phyloP scores from a whole-genome alignment of 2,888 invertebrate genomes.

The Geotrupes spiniger region DNA sequence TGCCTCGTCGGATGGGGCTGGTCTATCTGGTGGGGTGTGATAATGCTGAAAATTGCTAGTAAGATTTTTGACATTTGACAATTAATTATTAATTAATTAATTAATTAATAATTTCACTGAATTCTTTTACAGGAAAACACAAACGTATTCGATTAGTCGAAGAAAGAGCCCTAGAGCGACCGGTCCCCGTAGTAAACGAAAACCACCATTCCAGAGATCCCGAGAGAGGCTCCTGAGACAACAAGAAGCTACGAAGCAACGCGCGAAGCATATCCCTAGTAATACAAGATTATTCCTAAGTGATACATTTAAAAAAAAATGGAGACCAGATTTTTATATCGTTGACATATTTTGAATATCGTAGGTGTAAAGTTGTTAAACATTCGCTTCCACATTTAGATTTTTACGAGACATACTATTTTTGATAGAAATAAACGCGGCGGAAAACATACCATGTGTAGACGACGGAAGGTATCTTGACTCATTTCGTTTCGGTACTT shows the following conservation, averaged over 20 bases:
- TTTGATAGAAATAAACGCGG: slow-evolving; percentile 19
- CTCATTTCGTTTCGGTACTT: slow-evolving; percentile 2
- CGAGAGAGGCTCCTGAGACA: slow-evolving; percentile 47
- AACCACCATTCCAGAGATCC: slow-evolving; percentile 49
- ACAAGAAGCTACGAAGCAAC: slow-evolving; percentile 2
- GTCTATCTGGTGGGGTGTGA: slow-evolving; percentile 97
- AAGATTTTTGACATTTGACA: slow-evolving; percentile 52
- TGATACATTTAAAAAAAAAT: slow-evolving; percentile 8
- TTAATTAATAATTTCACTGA: no score
- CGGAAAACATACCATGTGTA: slow-evolving; percentile 1
- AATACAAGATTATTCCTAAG: slow-evolving; percentile 22
- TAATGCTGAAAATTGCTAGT: slow-evolving; percentile 88
- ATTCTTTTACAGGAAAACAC: slow-evolving; percentile 65
- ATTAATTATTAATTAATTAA: no score
- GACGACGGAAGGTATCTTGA: slow-evolving; percentile 6
- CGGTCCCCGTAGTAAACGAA: slow-evolving; percentile 50
- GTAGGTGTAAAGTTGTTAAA: slow-evolving; percentile 14
- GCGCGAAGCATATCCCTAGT: slow-evolving; percentile 19
- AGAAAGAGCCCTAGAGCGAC: slow-evolving; percentile 51
- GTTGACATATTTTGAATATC: slow-evolving; percentile 17
- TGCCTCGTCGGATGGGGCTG: slow-evolving; percentile 97
- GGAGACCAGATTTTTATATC: slow-evolving; percentile 22
- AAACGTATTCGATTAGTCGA: slow-evolving; percentile 60
- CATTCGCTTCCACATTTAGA: slow-evolving; percentile 23
- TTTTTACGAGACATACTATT: slow-evolving; percentile 21